A percentile compares a stretch with the other conserved stretches of the same genome.
Conservation (phyloP, 64 coral and sea anemone genomes). For the Dendronephthya gigantea region DNA sequence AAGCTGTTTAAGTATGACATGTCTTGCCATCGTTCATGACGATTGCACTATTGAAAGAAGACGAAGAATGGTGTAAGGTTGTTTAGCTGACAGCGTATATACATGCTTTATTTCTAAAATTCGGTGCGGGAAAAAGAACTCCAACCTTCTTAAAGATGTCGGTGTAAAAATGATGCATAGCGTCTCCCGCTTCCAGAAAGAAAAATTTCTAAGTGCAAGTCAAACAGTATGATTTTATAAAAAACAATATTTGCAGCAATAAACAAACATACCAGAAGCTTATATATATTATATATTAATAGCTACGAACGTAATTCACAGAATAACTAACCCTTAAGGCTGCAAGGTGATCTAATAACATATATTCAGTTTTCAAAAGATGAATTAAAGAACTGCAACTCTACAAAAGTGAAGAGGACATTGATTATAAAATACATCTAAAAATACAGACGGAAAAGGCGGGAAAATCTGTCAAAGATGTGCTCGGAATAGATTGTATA, state of each 20-base stretch:
- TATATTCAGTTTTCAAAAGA: constrained; percentile 61
- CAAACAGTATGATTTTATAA: no score
- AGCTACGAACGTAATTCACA: not conserved
- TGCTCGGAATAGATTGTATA: not conserved
- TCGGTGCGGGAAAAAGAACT: not conserved
- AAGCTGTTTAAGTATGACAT: constrained; percentile 85
- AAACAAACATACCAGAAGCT: not conserved
- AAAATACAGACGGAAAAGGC: not conserved
- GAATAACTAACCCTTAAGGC: constrained; percentile 62
- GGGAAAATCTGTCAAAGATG: no score
- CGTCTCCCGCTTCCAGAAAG: constrained; percentile 83
- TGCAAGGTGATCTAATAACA: constrained; percentile 68
- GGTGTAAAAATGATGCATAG: constrained; percentile 93
- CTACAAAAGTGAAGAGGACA: constrained; percentile 3
- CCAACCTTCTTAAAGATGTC: constrained; percentile 81
- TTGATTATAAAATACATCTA: not conserved
- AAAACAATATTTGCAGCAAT: no score
- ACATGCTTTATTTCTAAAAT: no score
- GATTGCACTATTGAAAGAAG: constrained; percentile 22
- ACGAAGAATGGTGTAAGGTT: no score
- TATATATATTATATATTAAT: not conserved
- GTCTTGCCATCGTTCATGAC: constrained; percentile 71
- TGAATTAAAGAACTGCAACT: constrained; percentile 49
- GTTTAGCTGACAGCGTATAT: no score
- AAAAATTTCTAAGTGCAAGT: constrained; percentile 98